phyloP scores from a whole-genome alignment of 2,797 vertebrate species.

The Podarcis siculus region DNA sequence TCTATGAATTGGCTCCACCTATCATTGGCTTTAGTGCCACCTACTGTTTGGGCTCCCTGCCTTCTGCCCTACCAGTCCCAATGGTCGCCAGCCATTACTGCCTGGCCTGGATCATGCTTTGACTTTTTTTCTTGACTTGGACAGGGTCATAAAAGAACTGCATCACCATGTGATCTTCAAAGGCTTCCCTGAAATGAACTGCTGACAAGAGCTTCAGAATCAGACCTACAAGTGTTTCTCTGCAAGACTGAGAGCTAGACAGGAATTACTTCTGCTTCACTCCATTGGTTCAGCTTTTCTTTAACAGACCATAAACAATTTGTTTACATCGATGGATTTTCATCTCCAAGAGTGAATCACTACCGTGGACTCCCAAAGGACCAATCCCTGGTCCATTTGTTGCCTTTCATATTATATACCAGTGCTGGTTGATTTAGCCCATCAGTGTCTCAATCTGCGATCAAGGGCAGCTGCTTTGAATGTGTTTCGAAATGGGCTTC shows the following conservation, averaged over 20 bases:
- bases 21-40: too few species aligned
- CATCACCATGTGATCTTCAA: background rate
- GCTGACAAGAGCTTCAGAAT: slow-evolving; percentile 35
- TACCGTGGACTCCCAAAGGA: slow-evolving; percentile 54
- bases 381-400: slow-evolving; percentile 45
- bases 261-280: slow-evolving; percentile 59
- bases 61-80: too few species aligned
- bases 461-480: slow-evolving; percentile 58
- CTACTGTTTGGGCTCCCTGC: too few species aligned
- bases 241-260: slow-evolving; percentile 56
- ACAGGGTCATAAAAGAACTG: background rate
- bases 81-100: too few species aligned
- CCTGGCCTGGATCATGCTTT: background rate
- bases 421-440: slow-evolving; percentile 57
- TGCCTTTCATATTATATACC: slow-evolving; percentile 54
- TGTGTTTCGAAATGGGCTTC: slow-evolving; percentile 2
- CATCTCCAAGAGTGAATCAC: slow-evolving; percentile 55
- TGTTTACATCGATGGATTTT: slow-evolving; percentile 69
- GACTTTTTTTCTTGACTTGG: background rate
- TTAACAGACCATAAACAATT: slow-evolving; percentile 71
- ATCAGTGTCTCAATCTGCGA: slow-evolving; percentile 43
- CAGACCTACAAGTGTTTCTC: background rate
- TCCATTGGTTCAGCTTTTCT: slow-evolving; percentile 56
- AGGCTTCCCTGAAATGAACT: background rate
- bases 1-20: too few species aligned